Evolutionary conservation across 2,113 vertebrate species (phyloP), one percentile per base, ranked within the genome.

Genomic region (Geococcyx californianus): DNA sequence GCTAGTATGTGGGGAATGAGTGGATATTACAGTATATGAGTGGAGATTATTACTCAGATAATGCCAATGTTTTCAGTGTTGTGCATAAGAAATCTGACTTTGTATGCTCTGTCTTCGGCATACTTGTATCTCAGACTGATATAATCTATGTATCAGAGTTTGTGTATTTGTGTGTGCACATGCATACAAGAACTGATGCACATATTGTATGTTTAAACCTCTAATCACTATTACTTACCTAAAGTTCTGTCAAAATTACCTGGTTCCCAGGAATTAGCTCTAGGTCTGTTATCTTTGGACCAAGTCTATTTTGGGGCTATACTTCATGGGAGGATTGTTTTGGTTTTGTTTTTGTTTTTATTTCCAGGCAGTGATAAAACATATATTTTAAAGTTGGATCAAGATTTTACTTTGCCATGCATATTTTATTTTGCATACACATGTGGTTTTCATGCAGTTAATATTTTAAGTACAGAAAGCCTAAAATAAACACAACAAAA

Each of bases 381-480:
- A 52, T 93, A 34, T 81, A 78, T 73, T 94, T 94, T 56, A 70
- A 56, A 85, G 66, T 62, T 92, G 78, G 67, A 90, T 44, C 10
- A 21, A 38, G 26, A 79, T 89, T 79, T 89, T 60, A 49, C 34
- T 94, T 93, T 89, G 55, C 20, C 81, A 94, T 84, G 18, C 13
- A 63, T 94, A 88, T 95, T 95, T 92, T 60, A 69, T 94, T 91
- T 92, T 91, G 31, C 52, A 78, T 73, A 73, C 24, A 89, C 64
- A 60, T 81, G n/a, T 88, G 69, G 60, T 38, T 94, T 92, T 75
- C 76, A 86, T 91, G 77, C 75, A 93, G 66, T 95, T 89, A 96
- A 97, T 90, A 94, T 93, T 95, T 95, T 95, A 94, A 87, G 38
- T 74, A 91, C 51, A 89, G 64, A 93, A 96, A 90, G 10, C 36